Base-by-base conservation (phyloP, 2,797 vertebrate genomes). In the Pangasius djambal region DNA sequence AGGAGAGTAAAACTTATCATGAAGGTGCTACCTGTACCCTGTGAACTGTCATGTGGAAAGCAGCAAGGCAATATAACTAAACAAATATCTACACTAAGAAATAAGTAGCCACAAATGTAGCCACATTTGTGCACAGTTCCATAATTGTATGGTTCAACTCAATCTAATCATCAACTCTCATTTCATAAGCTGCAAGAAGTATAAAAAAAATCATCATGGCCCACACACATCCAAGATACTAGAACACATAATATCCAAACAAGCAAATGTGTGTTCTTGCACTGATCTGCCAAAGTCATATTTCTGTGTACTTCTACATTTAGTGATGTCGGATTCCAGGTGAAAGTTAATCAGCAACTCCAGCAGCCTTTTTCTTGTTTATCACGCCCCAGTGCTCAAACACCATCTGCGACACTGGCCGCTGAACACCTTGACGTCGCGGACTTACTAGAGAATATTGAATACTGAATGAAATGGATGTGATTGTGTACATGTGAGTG, bases 11-110 rank as follows among this genome's bases (percentile, higher is more conserved):
- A 92, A 93, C 92, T 94, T 94, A 93, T 93, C 92, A 87, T 91
- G 52, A 92, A 91, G 93, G 92, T 92, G 92, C 65, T 91, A 94
- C 93, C 92, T 94, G 92, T 91, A 94, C 93, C 81, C 87, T 89
- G 79, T 90, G 88, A 91, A 89, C 84, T 69, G 37, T 72, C 50
- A 22, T 74, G 22, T 52, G 79, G 74, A 85, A 74, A 65, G 34
- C 87, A 70, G 40, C 48, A 37, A 78, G 61, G 9, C n/a, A 48
- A 50, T 81, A 74, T 86, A 78, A 48, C 63, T 72, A 61, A 85
- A 57, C 59, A 34, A 81, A 52, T 4, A 79, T 88, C 55, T 70
- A 78, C 52, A 40, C 55, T 55, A 4, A 52, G 40, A 88, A n/a
- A 74, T 16, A 86, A 34, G 55, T 18, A 20, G 8, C 44, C 28